Base-by-base conservation (phyloP, 2,113 vertebrate species). In the Saccopteryx leptura region DNA sequence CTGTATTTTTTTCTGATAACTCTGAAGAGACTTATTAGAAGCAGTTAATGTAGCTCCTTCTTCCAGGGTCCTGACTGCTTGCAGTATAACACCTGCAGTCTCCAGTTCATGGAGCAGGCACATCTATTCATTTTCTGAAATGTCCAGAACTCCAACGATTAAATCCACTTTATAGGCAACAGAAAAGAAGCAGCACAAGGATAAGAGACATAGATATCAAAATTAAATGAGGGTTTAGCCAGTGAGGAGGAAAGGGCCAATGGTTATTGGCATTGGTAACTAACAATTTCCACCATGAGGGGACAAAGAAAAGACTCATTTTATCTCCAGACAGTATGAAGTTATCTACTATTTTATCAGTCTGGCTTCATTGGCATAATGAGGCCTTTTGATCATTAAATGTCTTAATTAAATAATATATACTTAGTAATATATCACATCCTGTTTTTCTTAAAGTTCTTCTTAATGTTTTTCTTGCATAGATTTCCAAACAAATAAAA, bases 351-450 rank as follows among this genome's bases (percentile, higher is more conserved):
- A 60, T 86, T 75, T 90, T 9, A 68, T 81, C 58, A 26, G 0
- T 87, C 31, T 68, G n/a, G 39, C 15, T 75, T 69, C 39, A 75
- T 61, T 23, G 23, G 24, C 33, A 69, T 81, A 68, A 61, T 48
- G 18, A 66, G 10, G 10, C 33, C 17, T 66, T 81, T 86, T 90
- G 31, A n/a, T 66, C 21, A 90, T 75, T 52, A 50, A 75, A 54
- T 75, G 24, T 52, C 61, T 84, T 89, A 88, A 78, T 88, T 83
- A 89, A 89, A 76, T 63, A 84, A 58, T 69, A 75, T 14, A 58
- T 69, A 75, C 19, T 69, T 78, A 84, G 12, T n/a, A 61, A 33
- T 69, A 33, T 71, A 61, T 26, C 2, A 93, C 7, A 84, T 71
- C 28, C 39, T 58, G 18, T 89, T 93, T 84, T 81, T 56, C 58